Base-by-base conservation (phyloP, 2,888 invertebrate species). In the Drosophila nr. fundita region DNA sequence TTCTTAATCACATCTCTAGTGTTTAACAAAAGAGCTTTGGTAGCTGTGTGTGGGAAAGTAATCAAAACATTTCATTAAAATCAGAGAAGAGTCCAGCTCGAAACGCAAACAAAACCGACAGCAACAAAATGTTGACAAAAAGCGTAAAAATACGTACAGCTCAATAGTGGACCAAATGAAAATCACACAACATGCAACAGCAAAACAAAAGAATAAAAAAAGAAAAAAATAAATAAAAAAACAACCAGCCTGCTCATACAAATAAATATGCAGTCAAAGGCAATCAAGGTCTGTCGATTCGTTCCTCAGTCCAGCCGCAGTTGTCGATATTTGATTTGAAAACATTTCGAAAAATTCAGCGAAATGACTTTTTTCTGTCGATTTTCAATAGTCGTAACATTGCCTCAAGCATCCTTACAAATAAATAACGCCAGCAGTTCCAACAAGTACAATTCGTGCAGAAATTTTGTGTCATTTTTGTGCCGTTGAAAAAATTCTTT, bases 271-370 rank as follows among this genome's bases (percentile, higher is more conserved):
- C 90, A 83, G 87, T 88, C 87, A 87, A 90, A 87, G 88, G 90
- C 87, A 87, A 87, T 87, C 88, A 89, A 85, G 77, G 83, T 79
- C 79, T 67, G 82, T 70, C 77, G 50, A 29, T 52, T 27, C 42
- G 54, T 59, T 57, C 57, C 66, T 62, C 74, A 40, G 72, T 69
- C 59, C 78, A 55, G 81, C 82, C 82, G 64, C 84, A 79, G 80
- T 83, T 81, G 86, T 81, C 90, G 83, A 86, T 90, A 87, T 87
- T 90, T 90, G 87, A 87, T 87, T 90, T 87, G 89, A 86, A 90
- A 90, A 86, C 87, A 87, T 84, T 85, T 82, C 73, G 64, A 75
- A 89, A 86, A 89, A 80, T 80, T 78, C 79, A 75, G 58, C 79
- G 69, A 73, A 89, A 83, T 79, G 62, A 69, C 50, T 81, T 71